Conservation (phyloP, 2,888 invertebrate species). For the Ophonus ardosiacus region DNA sequence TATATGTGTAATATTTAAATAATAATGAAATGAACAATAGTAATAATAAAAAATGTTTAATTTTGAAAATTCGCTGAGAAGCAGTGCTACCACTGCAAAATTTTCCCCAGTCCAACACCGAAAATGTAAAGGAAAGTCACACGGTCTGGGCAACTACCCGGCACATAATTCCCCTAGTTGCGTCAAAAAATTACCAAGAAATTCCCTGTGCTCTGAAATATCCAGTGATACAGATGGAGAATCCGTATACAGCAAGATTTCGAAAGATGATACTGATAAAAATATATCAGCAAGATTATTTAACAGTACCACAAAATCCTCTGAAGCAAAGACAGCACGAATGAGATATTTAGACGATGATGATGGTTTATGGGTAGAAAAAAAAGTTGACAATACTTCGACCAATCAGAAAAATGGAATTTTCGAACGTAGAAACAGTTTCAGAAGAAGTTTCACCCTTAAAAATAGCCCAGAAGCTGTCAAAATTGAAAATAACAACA, state of each 20-base stretch:
- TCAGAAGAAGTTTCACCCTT: neutral
- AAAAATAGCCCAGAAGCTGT: neutral
- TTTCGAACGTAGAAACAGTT: constrained; percentile 5
- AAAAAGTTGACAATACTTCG: constrained; percentile 19
- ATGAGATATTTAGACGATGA: constrained; percentile 78
- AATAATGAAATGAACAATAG: constrained; percentile 45
- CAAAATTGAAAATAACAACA: neutral
- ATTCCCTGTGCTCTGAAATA: constrained; percentile 68
- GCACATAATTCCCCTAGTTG: constrained; percentile 70
- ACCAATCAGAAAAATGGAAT: neutral
- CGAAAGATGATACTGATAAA: neutral
- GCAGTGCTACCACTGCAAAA: constrained; percentile 73
- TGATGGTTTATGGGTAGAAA: constrained; percentile 68
- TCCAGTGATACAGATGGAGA: constrained; percentile 72
- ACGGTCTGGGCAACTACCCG: constrained; percentile 82
- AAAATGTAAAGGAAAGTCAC: constrained; percentile 86
- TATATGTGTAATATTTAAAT: too few species aligned
- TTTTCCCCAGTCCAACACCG: constrained; percentile 81
- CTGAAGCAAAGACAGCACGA: constrained; percentile 80
- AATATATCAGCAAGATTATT: constrained; percentile 75
- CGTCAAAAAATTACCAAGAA: constrained; percentile 68
- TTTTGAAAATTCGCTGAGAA: constrained; percentile 81
- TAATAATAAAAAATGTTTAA: constrained; percentile 66
- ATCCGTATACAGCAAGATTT: constrained; percentile 65
- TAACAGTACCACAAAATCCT: constrained; percentile 79